Evolutionary conservation across 2,113 vertebrate species (phyloP).

Genomic region (Sorex araneus): DNA sequence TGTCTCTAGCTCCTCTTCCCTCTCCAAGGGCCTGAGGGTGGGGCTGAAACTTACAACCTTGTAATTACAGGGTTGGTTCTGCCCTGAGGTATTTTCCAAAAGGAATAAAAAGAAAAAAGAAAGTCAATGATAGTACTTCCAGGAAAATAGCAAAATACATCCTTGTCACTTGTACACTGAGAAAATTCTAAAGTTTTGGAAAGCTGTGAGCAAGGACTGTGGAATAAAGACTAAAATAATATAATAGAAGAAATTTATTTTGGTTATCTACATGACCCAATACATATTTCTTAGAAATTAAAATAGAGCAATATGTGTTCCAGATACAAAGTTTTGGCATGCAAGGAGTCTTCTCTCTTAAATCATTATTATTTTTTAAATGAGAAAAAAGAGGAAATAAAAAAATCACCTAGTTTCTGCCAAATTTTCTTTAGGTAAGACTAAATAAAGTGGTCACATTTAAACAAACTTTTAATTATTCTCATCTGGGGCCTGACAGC

Average conservation of each 20-base stretch:
- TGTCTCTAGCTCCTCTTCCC: background rate
- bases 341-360: background rate
- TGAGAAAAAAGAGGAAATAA: slow-evolving; percentile 6
- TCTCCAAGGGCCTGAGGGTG: background rate
- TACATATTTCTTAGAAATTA: background rate
- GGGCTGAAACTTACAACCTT: background rate
- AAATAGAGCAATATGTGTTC: background rate
- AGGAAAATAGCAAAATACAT: background rate
- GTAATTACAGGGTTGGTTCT: background rate
- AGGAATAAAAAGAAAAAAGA: no score
- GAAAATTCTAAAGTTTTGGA: background rate
- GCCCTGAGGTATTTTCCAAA: background rate
- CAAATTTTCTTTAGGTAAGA: slow-evolving; percentile 28
- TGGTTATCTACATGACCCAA: background rate
- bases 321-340: background rate
- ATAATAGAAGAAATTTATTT: background rate
- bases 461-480: slow-evolving; percentile 16
- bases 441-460: background rate
- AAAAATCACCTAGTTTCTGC: background rate
- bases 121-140: background rate
- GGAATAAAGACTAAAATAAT: background rate
- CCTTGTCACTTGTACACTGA: background rate
- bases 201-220: background rate
- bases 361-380: background rate
- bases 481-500: background rate